Conservation (phyloP, 2,797 vertebrate species). For the Meda fulgida region DNA sequence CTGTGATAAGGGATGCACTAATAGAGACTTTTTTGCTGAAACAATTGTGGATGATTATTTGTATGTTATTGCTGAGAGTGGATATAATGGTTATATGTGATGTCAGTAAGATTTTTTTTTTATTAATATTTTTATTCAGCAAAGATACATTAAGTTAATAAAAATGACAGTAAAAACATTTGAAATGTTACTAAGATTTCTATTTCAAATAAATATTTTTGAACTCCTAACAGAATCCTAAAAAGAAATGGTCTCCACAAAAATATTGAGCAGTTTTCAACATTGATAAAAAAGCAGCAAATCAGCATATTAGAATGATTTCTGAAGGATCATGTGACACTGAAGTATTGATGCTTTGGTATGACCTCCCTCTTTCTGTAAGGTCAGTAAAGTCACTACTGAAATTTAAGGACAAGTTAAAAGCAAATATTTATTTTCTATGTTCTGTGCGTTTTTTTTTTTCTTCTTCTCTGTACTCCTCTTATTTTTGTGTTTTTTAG, state of each 20-base stretch:
- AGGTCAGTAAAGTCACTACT: no score
- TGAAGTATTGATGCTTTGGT: not conserved
- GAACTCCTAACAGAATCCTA: not conserved
- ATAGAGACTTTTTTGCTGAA: not conserved
- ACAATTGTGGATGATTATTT: not conserved
- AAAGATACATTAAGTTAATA: not conserved
- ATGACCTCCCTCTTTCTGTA: no score
- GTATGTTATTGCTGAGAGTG: not conserved
- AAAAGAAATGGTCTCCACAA: not conserved
- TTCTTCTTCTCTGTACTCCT: no score
- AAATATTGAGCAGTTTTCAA: not conserved
- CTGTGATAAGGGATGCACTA: not conserved
- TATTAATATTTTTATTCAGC: not conserved
- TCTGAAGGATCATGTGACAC: not conserved
- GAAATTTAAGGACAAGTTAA: no score
- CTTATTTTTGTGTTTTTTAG: no score
- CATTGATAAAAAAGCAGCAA: not conserved
- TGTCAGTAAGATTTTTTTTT: not conserved
- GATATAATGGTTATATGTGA: not conserved
- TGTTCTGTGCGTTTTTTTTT: no score
- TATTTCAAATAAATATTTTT: not conserved
- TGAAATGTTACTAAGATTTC: not conserved
- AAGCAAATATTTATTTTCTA: no score
- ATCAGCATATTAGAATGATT: not conserved
- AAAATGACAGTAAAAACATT: no score